Base-by-base conservation (phyloP, 2,797 vertebrate species). In the Todus mexicanus region DNA sequence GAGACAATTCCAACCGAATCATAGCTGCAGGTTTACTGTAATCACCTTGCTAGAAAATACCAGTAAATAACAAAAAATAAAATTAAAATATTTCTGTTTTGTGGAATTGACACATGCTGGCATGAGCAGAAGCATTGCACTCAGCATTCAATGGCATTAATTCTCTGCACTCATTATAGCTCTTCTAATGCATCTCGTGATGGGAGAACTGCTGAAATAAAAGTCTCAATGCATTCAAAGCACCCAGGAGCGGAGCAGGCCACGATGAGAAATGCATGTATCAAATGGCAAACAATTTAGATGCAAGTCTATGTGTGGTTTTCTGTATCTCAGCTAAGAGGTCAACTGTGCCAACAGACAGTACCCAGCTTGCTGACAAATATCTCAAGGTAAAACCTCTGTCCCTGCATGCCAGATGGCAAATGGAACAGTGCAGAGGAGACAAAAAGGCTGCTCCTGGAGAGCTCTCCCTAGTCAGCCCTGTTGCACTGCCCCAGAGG, bases 201-300 rank as follows among this genome's bases (percentile, higher is more conserved):
- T 11, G 13, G 43, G 25, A 84, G 31, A 80, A n/a, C 12, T 0
- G 2, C 22, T 0, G 1, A 64, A 59, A 59, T n/a, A 60, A 53
- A 59, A 70, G 35, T 16, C n/a, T 20, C 50, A 14, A 9, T 10
- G 23, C 72, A 72, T 71, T 43, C 50, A 80, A 35, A 64, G 45
- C 4, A 1, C 20, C 19, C 11, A 12, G 10, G 40, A 43, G 45
- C 12, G 71, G 25, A 66, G 43, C 9, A 12, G 21, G 29, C 42
- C 53, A 47, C 1, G 5, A 48, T 0, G 1, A 65, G 50, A 87
- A 57, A 50, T 15, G 15, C n/a, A 76, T 80, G 43, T 54, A 64
- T 37, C 33, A 77, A 77, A 77, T 5, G 15, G 22, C 51, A 80
- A 77, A 54, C 27, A 16, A 48, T 42, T 38, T 37, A 61, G n/a